A percentile compares a stretch with the other conserved stretches of the same genome.
Conservation (phyloP, 2,113 vertebrate genomes). For the Genyomyrus donnyi region DNA sequence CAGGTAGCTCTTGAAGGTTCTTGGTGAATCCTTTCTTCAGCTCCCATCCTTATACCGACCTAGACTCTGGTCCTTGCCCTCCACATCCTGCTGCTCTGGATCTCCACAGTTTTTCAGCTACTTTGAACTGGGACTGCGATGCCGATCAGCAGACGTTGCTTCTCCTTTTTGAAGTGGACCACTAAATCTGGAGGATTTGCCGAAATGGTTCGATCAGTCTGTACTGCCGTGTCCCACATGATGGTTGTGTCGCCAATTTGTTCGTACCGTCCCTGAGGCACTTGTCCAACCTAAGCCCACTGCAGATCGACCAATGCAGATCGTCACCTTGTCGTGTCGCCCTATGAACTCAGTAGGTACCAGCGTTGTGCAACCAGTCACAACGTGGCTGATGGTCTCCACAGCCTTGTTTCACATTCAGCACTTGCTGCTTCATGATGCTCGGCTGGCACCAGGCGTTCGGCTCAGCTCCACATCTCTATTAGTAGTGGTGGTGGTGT, state of each 20-base stretch:
- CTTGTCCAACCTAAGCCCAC: neutral
- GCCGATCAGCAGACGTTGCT: neutral
- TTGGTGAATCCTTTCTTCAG: neutral
- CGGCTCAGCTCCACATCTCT: neutral
- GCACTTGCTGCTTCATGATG: neutral
- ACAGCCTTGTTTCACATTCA: neutral
- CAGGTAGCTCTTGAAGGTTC: neutral
- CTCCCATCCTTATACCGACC: too few species aligned
- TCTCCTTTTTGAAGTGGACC: neutral
- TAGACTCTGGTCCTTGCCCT: neutral
- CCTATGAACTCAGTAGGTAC: neutral
- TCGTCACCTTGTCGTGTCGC: neutral
- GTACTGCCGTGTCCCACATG: neutral
- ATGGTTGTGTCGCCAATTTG: neutral
- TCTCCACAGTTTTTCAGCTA: neutral
- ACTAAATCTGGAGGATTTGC: neutral
- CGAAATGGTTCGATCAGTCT: neutral
- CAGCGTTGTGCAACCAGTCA: neutral
- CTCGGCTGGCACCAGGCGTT: neutral
- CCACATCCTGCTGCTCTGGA: neutral
- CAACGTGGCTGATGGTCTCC: neutral
- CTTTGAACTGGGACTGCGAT: neutral
- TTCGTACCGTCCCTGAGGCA: neutral
- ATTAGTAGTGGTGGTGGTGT: neutral
- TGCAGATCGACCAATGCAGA: neutral